Evolutionary conservation across 2,888 invertebrate species (phyloP).

Genomic region (Cepaea hortensis): DNA sequence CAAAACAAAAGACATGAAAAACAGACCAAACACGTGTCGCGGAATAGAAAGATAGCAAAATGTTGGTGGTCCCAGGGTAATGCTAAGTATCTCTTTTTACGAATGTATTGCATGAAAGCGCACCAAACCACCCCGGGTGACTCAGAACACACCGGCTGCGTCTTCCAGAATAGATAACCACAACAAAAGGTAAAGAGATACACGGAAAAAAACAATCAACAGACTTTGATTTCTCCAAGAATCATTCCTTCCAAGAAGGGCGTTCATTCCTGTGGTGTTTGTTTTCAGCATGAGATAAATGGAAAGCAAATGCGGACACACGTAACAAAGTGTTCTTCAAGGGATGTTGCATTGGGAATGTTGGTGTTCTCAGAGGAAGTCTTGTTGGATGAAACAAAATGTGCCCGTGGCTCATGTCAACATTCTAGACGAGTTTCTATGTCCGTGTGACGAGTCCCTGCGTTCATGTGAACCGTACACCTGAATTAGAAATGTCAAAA

Average conservation of each 20-base stretch:
- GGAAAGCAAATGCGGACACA: conserved; percentile 10
- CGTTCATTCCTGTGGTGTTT: conserved; percentile 1
- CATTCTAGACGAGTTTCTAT: conserved; percentile 4
- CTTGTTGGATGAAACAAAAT: background rate
- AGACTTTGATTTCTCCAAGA: background rate
- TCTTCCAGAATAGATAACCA: background rate
- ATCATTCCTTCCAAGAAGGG: conserved; percentile 1
- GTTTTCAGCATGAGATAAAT: conserved; percentile 2
- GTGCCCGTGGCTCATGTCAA: background rate
- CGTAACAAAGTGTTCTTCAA: background rate
- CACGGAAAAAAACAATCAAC: conserved; percentile 5
- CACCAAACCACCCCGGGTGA: conserved; percentile 3
- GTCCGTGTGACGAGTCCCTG: background rate
- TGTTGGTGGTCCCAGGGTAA: background rate
- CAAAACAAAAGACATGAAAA: background rate
- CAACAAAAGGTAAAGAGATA: conserved; percentile 25
- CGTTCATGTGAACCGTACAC: background rate
- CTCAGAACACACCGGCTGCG: background rate
- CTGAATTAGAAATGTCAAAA: background rate
- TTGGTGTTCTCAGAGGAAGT: background rate
- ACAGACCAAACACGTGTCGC: background rate
- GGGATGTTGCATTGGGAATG: background rate
- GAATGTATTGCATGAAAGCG: background rate
- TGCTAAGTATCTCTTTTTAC: background rate
- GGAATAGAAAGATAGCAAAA: background rate